A percentile compares a stretch with the other conserved stretches of the same genome.
phyloP scores from a whole-genome alignment of 2,797 vertebrate genomes.

The Alectoris magna region DNA sequence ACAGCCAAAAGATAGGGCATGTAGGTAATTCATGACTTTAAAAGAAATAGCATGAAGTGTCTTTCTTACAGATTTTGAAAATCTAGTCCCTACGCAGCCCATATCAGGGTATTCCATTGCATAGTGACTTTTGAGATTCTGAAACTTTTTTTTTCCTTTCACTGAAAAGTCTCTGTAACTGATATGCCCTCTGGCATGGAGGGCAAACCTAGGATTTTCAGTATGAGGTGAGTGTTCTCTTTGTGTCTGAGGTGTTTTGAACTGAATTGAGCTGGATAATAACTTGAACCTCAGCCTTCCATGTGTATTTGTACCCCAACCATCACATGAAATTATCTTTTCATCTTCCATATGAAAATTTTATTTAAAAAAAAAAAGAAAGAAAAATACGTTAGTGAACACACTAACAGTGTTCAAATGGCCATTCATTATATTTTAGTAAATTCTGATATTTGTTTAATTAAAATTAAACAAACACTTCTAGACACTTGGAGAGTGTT shows the following conservation, averaged over 20 bases:
- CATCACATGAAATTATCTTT: background rate
- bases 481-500: background rate
- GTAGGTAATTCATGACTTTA: background rate
- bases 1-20: background rate
- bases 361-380: background rate
- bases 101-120: background rate
- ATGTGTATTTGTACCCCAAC: background rate
- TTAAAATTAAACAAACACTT: background rate
- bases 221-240: background rate
- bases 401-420: background rate
- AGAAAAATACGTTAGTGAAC: background rate
- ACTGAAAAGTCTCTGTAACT: background rate
- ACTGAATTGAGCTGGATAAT: background rate
- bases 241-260: background rate
- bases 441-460: background rate
- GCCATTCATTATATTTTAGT: background rate
- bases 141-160: background rate
- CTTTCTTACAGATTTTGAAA: conserved; percentile 19
- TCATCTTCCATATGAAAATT: background rate
- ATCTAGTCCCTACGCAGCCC: background rate
- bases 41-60: background rate
- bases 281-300: background rate
- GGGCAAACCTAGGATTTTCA: background rate
- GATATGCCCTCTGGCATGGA: background rate
- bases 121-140: background rate